Base-by-base conservation (phyloP, 2,888 invertebrate species). In the Oeneis ivallda region DNA sequence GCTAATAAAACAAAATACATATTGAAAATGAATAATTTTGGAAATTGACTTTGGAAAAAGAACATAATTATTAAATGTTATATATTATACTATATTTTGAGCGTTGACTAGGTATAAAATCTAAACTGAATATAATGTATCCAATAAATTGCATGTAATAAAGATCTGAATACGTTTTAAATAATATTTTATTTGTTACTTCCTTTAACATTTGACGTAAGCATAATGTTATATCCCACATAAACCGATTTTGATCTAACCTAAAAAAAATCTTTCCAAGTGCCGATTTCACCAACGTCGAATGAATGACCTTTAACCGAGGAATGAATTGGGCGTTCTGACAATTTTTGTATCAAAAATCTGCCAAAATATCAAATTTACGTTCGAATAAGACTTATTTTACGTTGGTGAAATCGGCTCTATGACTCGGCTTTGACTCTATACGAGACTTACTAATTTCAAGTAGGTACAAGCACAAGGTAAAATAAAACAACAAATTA, bases 21-120 rank as follows among this genome's bases (percentile, higher is more conserved):
- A 65, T 60, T 54, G 49, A 62, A 50, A 62, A 66, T 69, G 56
- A 68, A 64, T 71, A 71, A 70, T 71, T 71, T 72, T 71, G 62
- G 68, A 70, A 62, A 65, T 67, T 50, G 61, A 59, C 70, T 67
- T 68, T 64, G 66, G 62, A 70, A 61, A 59, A 68, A 65, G 72
- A 70, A 26, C 26, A 26, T 67, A 15, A 8, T 17, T 71, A 65
- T 64, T 70, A 74, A 76, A 76, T 76, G 76, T 79, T 78, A 79
- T 75, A 73, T 56, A 54, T 39, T 34, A 34, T 59, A 60, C 75
- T 78, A 76, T 71, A 69, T 74, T 77, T 79, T 76, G 79, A 81
- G 82, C 83, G 86, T 86, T 86, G 79, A 81, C 79, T 83, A 84
- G 79, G 82, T 84, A 74, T 84, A 83, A 79, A 79, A 72, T 75